These are phyloP conservation scores for Mayetiola destructor DNA, from an alignment of 2,888 invertebrate genomes.

Conservation along the genomic window DNA sequence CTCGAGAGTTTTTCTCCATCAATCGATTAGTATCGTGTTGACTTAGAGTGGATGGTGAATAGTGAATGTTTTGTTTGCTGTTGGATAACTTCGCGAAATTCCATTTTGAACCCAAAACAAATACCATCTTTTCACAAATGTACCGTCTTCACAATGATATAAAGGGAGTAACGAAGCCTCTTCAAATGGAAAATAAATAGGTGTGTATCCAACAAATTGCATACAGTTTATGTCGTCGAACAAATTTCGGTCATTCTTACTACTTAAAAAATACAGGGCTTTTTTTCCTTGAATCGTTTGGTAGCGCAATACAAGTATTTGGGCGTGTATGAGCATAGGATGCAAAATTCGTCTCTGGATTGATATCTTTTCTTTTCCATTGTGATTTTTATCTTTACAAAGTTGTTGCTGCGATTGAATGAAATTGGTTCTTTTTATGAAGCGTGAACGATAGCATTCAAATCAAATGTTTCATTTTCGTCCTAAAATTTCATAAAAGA, in stretches of 20 bases:
- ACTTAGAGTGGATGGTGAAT: too few relatives aligned
- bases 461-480: constrained; percentile 7
- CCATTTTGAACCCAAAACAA: constrained; percentile 8
- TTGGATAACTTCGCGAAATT: neutral
- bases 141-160: neutral
- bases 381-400: neutral
- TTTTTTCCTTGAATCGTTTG: too few relatives aligned
- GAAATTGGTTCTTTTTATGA: neutral
- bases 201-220: constrained; percentile 8
- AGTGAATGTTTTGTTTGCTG: neutral
- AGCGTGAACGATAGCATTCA: neutral
- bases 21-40: too few relatives aligned
- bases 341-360: constrained; percentile 10
- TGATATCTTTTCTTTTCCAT: neutral
- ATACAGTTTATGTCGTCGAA: too few relatives aligned
- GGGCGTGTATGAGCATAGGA: neutral
- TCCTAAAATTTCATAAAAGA: neutral
- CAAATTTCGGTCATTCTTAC: too few relatives aligned
- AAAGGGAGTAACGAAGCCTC: neutral
- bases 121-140: neutral
- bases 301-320: too few relatives aligned
- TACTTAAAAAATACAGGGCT: too few relatives aligned
- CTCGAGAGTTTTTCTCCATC: too few relatives aligned
- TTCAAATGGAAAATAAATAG: neutral
- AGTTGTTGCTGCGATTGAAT: neutral